Base-by-base conservation (phyloP, 2,113 vertebrate genomes). In the Meriones unguiculatus region DNA sequence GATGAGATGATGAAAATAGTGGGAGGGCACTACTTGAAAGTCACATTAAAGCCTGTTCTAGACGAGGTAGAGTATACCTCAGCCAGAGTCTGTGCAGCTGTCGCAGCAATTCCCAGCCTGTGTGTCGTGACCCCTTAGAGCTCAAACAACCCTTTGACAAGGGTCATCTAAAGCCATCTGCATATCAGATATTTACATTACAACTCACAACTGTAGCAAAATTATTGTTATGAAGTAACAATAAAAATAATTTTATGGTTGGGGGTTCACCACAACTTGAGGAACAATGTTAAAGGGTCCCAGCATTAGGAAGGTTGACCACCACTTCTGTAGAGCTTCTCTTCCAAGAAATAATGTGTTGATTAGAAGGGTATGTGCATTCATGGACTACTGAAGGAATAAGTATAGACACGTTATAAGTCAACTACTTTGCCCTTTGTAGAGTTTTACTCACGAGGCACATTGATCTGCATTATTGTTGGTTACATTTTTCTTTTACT, bases 1-100 rank as follows among this genome's bases (percentile, higher is more conserved):
- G 99, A 99, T 97, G 99, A 99, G 98, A 99, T 99, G 99, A 99
- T 99, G 99, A 99, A 99, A 98, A 99, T 99, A 97, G 99, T 99
- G 97, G 99, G 99, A 95, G 99, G 99, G 97, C 99, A 99, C 99
- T 99, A 99, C 98, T 98, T 99, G 95, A 99, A 99, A 85, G 99
- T 99, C 97, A 99, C 99, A 30, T 98, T 99, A 97, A 99, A 99
- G 97, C 98, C 99, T 97, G 99, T 99, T 96, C 98, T 99, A 96
- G 99, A 99, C 98, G 99, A 99, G 99, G 99, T 99, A 90, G 94
- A 59, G n/a, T 24, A 14, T 3, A 32, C 13, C 22, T 94, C 41
- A 11, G 50, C 54, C 24, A n/a, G 20, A 70, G 32, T 75, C 59
- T 59, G 2, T 8, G 28, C 62, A 5, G 35, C 24, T 25, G 52